phyloP scores from a whole-genome alignment of 2,797 vertebrate species.

The Melanotaenia pygmaea region DNA sequence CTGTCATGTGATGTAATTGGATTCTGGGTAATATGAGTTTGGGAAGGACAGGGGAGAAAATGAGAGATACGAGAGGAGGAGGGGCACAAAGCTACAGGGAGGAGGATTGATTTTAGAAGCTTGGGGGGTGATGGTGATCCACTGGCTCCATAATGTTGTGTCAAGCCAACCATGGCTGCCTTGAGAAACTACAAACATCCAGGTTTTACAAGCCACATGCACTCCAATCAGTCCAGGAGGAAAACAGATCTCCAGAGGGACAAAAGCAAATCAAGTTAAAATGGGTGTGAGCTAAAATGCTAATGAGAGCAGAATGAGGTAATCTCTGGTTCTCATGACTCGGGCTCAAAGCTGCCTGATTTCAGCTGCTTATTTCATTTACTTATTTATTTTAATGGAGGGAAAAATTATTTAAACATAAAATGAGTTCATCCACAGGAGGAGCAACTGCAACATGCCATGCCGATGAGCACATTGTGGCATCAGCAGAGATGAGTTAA shows the following conservation, averaged over 20 bases:
- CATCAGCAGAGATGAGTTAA: background rate
- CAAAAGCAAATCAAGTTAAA: conserved; percentile 38
- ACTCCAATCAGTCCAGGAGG: conserved; percentile 34
- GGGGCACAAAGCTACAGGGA: conserved; percentile 28
- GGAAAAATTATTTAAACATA: background rate
- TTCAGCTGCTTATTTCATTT: conserved; percentile 11
- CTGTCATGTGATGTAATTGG: conserved; percentile 54
- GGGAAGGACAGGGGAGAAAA: conserved; percentile 38
- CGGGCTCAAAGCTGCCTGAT: background rate
- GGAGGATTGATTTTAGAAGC: conserved; percentile 63
- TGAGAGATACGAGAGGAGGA: conserved; percentile 27
- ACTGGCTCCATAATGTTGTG: conserved; percentile 1
- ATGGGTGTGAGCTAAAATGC: conserved; percentile 54
- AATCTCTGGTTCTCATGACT: conserved; percentile 41
- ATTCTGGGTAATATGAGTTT: conserved; percentile 50
- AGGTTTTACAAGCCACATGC: conserved; percentile 43
- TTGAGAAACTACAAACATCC: conserved; percentile 21
- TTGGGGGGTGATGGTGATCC: conserved; percentile 1
- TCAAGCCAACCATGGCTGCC: conserved; percentile 8
- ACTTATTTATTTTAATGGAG: background rate
- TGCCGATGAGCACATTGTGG: background rate
- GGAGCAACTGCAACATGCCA: background rate
- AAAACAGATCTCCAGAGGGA: conserved; percentile 21
- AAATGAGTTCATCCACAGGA: background rate
- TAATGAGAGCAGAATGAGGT: conserved; percentile 58